Percentiles rank a stretch among this genome's conserved stretches.
Evolutionary conservation across 2,888 invertebrate genomes (phyloP).

Genomic region (Latrodectus elegans): DNA sequence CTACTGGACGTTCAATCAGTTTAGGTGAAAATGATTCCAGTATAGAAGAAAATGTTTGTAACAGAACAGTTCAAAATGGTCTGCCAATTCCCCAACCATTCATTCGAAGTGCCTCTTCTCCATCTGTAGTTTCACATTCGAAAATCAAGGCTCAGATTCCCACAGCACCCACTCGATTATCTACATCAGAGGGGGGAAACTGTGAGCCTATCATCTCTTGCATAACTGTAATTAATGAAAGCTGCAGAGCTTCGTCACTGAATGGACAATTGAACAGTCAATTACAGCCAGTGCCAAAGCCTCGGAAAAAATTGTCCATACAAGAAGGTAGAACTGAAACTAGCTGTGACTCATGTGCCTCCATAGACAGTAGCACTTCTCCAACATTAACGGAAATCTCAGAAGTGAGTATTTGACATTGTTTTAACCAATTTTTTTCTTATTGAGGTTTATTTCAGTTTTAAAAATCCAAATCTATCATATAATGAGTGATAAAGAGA

Average conservation of each 20-base stretch:
- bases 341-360: conserved; percentile 68
- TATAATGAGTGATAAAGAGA: too few relatives aligned
- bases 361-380: conserved; percentile 66
- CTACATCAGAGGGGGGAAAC: conserved; percentile 45
- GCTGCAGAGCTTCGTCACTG: conserved; percentile 41
- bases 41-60: conserved; percentile 32
- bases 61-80: conserved; percentile 52
- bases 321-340: conserved; percentile 47
- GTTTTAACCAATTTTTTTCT: too few relatives aligned
- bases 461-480: too few relatives aligned
- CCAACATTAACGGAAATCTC: conserved; percentile 68
- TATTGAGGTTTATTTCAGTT: too few relatives aligned
- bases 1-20: conserved; percentile 66
- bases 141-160: conserved; percentile 45
- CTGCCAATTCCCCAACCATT: conserved; percentile 66
- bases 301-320: conserved; percentile 55
- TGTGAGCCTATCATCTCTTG: conserved; percentile 51
- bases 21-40: conserved; percentile 61
- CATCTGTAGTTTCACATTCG: conserved; percentile 67
- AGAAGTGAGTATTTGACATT: conserved; percentile 45
- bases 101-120: conserved; percentile 70
- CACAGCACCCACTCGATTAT: conserved; percentile 42
- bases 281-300: conserved; percentile 50
- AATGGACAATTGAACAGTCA: conserved; percentile 40
- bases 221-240: conserved; percentile 26